These are phyloP conservation scores for Perca flavescens DNA, from an alignment of 2,113 vertebrate species.

Conservation along the genomic window DNA sequence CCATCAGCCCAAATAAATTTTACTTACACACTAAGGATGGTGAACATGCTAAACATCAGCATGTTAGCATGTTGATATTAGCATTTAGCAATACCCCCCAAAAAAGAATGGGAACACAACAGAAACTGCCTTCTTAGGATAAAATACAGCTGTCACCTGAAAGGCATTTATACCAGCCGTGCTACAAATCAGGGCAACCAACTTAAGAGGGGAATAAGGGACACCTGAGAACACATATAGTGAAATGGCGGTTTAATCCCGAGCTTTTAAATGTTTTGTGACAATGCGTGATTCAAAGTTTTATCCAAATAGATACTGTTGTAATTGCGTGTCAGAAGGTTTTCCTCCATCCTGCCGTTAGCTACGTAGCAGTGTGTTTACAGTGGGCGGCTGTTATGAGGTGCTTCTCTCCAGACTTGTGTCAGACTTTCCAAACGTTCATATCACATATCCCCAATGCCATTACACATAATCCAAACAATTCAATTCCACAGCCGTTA, in stretches of 20 bases:
- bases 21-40: background rate
- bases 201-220: background rate
- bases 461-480: conserved; percentile 63
- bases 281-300: conserved; percentile 13
- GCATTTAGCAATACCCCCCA: background rate
- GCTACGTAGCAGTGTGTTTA: conserved; percentile 41
- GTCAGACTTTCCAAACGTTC: conserved; percentile 62
- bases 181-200: background rate
- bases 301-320: conserved; percentile 10
- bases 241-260: background rate
- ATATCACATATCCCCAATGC: conserved; percentile 35
- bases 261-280: background rate
- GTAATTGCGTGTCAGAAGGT: background rate
- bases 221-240: background rate
- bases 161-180: background rate
- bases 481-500: conserved; percentile 28
- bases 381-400: conserved; percentile 47
- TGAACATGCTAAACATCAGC: background rate
- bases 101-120: background rate
- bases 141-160: background rate
- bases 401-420: conserved; percentile 36
- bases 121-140: background rate
- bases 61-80: background rate
- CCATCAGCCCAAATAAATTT: background rate
- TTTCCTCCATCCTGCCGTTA: conserved; percentile 4